phyloP scores from a whole-genome alignment of 2,113 vertebrate species.

The Rhynchopsitta pachyrhyncha region DNA sequence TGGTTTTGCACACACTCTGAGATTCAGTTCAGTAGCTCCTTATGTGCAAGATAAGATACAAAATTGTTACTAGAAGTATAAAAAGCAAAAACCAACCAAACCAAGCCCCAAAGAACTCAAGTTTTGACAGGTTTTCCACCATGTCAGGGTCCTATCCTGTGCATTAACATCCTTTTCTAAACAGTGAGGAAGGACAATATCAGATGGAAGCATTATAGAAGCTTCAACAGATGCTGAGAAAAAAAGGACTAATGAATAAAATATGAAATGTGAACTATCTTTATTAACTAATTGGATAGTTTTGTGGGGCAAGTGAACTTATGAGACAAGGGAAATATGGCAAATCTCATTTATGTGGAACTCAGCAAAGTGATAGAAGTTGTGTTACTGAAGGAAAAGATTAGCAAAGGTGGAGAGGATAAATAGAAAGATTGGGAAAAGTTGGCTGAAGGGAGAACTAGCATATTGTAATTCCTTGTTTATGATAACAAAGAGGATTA shows the following conservation, averaged over 20 bases:
- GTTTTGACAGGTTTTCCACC: not conserved
- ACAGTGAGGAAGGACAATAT: not conserved
- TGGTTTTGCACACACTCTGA: not conserved
- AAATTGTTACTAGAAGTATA: not conserved
- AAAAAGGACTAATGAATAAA: not conserved
- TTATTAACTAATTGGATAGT: not conserved
- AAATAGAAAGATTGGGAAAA: not conserved
- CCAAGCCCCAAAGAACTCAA: not conserved
- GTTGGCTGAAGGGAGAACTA: not conserved
- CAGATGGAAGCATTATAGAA: not conserved
- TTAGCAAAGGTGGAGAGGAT: not conserved
- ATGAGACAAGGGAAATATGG: not conserved
- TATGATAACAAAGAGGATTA: not conserved
- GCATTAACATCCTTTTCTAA: not conserved
- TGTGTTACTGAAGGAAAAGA: not conserved
- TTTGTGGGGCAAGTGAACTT: not conserved
- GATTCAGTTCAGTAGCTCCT: not conserved
- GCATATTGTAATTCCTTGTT: not conserved
- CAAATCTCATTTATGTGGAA: not conserved
- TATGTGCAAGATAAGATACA: not conserved
- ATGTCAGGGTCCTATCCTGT: not conserved
- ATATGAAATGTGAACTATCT: not conserved
- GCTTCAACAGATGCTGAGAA: not conserved
- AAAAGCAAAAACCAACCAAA: not conserved
- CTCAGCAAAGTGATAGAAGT: accelerated